Conservation (phyloP, 2,888 invertebrate genomes). For the Sinhomidia bicolor region DNA sequence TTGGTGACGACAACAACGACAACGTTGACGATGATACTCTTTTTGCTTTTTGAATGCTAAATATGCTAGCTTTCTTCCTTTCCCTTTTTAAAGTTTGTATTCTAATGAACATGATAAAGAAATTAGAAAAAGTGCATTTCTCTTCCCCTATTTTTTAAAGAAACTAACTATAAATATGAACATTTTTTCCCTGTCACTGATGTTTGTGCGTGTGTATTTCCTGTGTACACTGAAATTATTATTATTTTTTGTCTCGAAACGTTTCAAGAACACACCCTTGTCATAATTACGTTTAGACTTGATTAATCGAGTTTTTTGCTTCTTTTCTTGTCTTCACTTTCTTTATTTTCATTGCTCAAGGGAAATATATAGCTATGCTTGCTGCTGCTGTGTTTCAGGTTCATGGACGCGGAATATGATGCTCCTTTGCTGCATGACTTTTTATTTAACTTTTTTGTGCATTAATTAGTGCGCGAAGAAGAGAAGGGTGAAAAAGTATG, state of each 20-base stretch:
- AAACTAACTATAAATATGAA: no score
- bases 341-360: conserved; percentile 10
- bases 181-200: no score
- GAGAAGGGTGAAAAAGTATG: not conserved
- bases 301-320: conserved; percentile 57
- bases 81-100: not conserved
- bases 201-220: not conserved
- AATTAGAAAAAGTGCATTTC: no score
- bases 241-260: conserved; percentile 13
- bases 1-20: no score
- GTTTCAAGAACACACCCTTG: conserved; percentile 39
- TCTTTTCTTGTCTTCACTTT: conserved; percentile 5
- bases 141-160: no score
- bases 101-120: no score
- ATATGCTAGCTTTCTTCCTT: conserved; percentile 27
- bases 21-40: conserved; percentile 27
- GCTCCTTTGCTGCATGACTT: not conserved
- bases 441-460: conserved; percentile 25
- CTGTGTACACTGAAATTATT: no score
- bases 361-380: conserved; percentile 1
- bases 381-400: conserved; percentile 24
- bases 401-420: conserved; percentile 15
- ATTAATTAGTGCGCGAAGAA: conserved; percentile 43
- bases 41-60: conserved; percentile 48
- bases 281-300: conserved; percentile 66